Evolutionary conservation across 2,113 vertebrate genomes (phyloP).

Genomic region (Alectura lathami): DNA sequence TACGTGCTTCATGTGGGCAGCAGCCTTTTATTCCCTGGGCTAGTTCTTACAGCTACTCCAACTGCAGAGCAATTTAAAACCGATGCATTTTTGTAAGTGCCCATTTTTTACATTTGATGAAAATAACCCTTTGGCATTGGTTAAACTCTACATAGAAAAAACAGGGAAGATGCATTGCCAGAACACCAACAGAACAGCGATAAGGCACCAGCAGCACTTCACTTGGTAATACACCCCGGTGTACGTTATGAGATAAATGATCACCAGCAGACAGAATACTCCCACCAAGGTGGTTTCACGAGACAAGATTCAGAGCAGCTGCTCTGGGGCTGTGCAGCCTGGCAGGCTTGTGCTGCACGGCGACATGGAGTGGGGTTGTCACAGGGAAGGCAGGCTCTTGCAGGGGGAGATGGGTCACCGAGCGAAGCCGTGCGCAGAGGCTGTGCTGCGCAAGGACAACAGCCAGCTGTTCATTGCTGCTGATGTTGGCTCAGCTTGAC

Average conservation of each 20-base stretch:
- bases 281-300: background rate
- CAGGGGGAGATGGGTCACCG: background rate
- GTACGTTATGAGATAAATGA: background rate
- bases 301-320: background rate
- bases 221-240: fast-evolving
- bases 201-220: background rate
- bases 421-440: background rate
- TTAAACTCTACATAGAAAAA: constrained; percentile 55
- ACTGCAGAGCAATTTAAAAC: constrained; percentile 54
- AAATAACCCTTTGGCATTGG: constrained; percentile 52
- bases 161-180: background rate
- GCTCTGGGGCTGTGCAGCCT: background rate
- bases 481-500: background rate
- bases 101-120: constrained; percentile 57
- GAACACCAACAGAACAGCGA: background rate
- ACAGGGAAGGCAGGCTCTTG: background rate
- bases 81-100: constrained; percentile 66
- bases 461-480: background rate
- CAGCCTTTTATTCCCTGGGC: constrained; percentile 49
- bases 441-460: background rate
- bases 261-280: background rate
- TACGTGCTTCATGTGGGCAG: constrained; percentile 16
- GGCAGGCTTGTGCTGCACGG: fast-evolving
- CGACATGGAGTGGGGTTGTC: fast-evolving
- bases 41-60: constrained; percentile 46